A percentile compares a stretch with the other conserved stretches of the same genome.
Conservation (phyloP, 2,797 vertebrate genomes). For the Somateria mollissima region DNA sequence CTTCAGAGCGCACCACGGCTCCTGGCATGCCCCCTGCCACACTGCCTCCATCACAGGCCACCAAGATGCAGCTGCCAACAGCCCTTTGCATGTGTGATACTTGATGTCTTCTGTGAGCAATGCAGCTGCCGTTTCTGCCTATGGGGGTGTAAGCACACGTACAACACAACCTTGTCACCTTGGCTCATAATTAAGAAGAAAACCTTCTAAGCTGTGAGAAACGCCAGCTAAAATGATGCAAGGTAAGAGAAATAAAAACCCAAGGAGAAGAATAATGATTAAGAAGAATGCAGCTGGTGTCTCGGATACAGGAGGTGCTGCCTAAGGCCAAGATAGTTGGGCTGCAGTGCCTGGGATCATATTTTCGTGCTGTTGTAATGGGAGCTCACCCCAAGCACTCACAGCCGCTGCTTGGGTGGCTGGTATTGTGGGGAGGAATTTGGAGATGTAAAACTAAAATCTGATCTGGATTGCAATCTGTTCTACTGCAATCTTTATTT, state of each 20-base stretch:
- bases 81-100: background rate
- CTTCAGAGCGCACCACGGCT: background rate
- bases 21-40: background rate
- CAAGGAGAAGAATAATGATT: background rate
- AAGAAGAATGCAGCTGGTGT: background rate
- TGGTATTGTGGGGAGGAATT: background rate
- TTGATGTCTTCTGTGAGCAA: fast-evolving
- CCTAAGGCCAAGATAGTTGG: background rate
- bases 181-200: background rate
- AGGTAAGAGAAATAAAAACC: background rate
- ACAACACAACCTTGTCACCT: background rate
- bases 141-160: background rate
- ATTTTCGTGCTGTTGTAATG: background rate
- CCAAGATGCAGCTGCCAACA: background rate
- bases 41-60: background rate
- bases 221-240: background rate
- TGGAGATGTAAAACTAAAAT: background rate
- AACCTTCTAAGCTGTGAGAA: background rate
- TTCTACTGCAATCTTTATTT: background rate
- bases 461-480: background rate
- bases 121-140: background rate
- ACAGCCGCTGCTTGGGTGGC: fast-evolving
- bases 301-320: fast-evolving
- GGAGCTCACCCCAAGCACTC: too few relatives aligned
- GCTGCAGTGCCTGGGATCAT: background rate